Base-by-base conservation (phyloP, 2,113 vertebrate species). In the Sylvilagus bachmani region DNA sequence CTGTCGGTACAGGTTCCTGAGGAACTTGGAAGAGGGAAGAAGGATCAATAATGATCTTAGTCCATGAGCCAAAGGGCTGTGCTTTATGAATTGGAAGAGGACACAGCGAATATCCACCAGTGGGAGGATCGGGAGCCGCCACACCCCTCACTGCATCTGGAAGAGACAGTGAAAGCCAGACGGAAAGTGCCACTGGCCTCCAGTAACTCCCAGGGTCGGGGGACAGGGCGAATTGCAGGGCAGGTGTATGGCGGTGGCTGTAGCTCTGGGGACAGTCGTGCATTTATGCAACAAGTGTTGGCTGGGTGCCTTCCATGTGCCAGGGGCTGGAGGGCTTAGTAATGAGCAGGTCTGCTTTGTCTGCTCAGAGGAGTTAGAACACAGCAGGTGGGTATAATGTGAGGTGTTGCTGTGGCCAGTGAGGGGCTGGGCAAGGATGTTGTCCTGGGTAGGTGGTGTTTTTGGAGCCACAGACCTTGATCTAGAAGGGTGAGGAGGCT, bases 101-200 rank as follows among this genome's bases (percentile, higher is more conserved):
- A 75, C 31, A 77, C 0, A 14, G 75, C 29, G 53, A n/a, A 81
- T 58, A 44, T 2, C 29, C 14, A 25, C 0, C 16, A 44, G 36
- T 22, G 27, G 27, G 29, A 89, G 70, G 31, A 38, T 64, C 25
- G 21, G 38, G 49, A 89, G 19, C 61, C 62, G 10, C 49, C 2
- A 1, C 22, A 10, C 44, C 10, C 21, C 10, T 62, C 75, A 4
- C 38, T 61, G 51, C 2, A 33, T 29, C 14, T 92, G 62, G 84
- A 85, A 93, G 44, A 67, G 70, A 80, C 22, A 53, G 16, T 33
- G 64, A 66, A 29, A 91, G 93, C 89, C 86, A 74, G 38, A 82
- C 88, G 87, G 89, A 88, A 88, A 85, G 62, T 31, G 62, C 61
- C 85, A 67, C n/a, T 88, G 74, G 10, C 62, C 29, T 73, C 38